Base-by-base conservation (phyloP, 2,113 vertebrate genomes). In the Synchiropus splendidus region DNA sequence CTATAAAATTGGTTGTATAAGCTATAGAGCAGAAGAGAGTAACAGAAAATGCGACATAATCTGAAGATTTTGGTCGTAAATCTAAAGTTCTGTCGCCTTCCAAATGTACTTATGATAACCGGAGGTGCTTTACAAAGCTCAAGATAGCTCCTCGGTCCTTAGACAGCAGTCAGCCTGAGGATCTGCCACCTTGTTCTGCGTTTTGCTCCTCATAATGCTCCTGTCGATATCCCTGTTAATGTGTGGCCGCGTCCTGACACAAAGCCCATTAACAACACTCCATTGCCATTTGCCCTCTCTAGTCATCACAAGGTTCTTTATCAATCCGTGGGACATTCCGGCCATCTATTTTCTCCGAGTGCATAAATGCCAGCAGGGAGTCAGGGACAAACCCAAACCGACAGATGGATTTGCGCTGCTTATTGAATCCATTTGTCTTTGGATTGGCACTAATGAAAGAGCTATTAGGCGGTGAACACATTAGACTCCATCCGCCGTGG, bases 401-500 rank as follows among this genome's bases (percentile, higher is more conserved):
- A 74, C 73, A 69, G 64, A 70, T 35, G 72, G 55, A 75, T 74
- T 58, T 71, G 49, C 58, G 48, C 58, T 67, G 42, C 64, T 77
- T 72, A 74, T 77, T 75, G 45, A 58, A 70, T 64, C 54, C 55
- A 67, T 80, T 82, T 66, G 61, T 82, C 68, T 72, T 44, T 50
- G 40, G 64, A 77, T 70, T 74, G 72, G 59, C 61, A 59, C 62
- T 77, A 75, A 77, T 82, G 64, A 75, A 82, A 75, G 67, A 72
- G 58, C 66, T 64, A 64, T 78, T 73, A 78, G 66, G 47, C 18
- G 10, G 35, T 37, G 50, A 63, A 75, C 51, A 48, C 63, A 75
- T 72, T 67, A 64, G 53, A 17, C 45, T 18, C 45, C 45, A 39
- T 51, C 9, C 43, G 14, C n/a, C 31, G 38, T 44, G 30, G n/a